These are phyloP conservation scores for Hydrotaea cyrtoneurina DNA, from an alignment of 2,888 invertebrate genomes.

Conservation along the genomic window DNA sequence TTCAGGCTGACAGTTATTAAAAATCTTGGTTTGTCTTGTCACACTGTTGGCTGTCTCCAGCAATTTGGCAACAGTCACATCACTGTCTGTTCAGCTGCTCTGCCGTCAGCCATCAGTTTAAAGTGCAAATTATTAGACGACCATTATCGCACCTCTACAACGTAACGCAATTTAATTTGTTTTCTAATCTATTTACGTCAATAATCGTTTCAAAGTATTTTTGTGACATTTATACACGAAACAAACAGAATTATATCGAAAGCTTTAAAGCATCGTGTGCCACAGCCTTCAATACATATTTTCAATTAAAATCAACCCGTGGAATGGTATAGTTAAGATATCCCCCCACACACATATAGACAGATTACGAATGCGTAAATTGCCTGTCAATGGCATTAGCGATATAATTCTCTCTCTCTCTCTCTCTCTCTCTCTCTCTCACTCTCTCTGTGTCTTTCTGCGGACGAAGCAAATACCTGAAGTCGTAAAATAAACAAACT, in stretches of 20 bases:
- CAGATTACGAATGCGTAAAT: neutral
- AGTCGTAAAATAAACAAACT: neutral
- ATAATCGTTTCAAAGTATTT: slow-evolving; percentile 1
- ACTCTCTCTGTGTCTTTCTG: neutral
- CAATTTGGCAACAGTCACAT: too few relatives aligned
- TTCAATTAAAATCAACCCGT: neutral
- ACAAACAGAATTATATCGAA: slow-evolving; percentile 1
- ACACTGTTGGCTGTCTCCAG: too few relatives aligned
- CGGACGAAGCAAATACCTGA: neutral
- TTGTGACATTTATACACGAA: neutral
- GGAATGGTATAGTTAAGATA: neutral
- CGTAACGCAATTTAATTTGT: neutral
- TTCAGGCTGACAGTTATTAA: too few relatives aligned
- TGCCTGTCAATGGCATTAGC: neutral
- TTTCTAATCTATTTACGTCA: slow-evolving; percentile 18
- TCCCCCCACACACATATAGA: neutral
- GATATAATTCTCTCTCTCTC: neutral
- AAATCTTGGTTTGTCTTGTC: too few relatives aligned
- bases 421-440: neutral
- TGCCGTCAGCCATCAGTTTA: neutral
- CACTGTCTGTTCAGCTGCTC: too few relatives aligned
- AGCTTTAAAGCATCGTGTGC: neutral
- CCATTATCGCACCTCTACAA: neutral
- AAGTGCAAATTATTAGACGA: neutral
- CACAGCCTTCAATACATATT: neutral